A percentile compares a stretch with the other conserved stretches of the same genome.
Evolutionary conservation across 30 jellyfish, hydroid and myxozoan species (phyloP).

Genomic region (Chrysaora quinquecirrha): DNA sequence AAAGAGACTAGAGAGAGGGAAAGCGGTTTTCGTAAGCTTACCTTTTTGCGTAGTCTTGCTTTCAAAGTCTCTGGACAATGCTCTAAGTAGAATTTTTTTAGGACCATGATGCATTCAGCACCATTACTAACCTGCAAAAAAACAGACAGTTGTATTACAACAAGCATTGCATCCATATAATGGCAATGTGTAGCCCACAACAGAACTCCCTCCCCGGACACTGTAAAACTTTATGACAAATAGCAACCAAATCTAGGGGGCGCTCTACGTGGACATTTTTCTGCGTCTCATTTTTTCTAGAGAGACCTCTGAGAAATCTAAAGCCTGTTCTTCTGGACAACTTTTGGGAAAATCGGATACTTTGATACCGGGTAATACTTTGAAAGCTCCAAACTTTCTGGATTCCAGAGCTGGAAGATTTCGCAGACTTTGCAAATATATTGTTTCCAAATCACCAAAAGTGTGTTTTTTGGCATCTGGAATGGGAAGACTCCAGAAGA

Average conservation of each 20-base stretch:
- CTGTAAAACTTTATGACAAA: no score
- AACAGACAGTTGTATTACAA: background rate
- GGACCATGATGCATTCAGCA: slow-evolving; percentile 74
- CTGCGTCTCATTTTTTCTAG: background rate
- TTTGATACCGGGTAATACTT: no score
- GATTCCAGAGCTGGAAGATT: no score
- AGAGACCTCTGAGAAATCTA: no score
- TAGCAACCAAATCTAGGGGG: background rate
- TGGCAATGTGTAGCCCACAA: background rate
- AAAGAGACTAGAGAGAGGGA: background rate
- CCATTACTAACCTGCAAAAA: slow-evolving; percentile 75
- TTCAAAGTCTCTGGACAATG: slow-evolving; percentile 59
- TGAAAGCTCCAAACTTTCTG: no score
- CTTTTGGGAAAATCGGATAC: no score
- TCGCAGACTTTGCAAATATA: no score
- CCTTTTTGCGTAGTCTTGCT: slow-evolving; percentile 55
- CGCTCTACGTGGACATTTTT: background rate
- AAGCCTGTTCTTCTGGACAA: no score
- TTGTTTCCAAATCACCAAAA: no score
- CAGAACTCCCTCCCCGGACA: no score
- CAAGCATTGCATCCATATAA: background rate
- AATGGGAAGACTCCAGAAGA: no score
- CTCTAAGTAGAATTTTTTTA: slow-evolving; percentile 61
- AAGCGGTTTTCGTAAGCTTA: background rate
- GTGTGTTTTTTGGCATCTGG: no score